Evolutionary conservation across 2,888 invertebrate genomes (phyloP).

Genomic region (Mesorhabditis sp.): DNA sequence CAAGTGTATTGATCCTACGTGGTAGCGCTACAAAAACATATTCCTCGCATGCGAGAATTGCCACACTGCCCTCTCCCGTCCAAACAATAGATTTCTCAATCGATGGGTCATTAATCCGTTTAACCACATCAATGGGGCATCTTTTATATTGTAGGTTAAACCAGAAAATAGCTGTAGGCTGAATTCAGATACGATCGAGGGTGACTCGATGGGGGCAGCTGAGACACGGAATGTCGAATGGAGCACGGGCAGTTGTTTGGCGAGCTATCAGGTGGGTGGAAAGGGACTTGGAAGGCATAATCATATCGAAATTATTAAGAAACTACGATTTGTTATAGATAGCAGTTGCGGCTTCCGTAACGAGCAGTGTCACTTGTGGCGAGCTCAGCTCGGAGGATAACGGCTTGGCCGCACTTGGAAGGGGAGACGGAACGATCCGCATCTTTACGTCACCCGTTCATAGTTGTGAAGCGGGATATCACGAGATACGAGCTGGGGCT

Average conservation of each 20-base stretch:
- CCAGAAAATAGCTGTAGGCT: too few species aligned
- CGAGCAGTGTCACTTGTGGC: background rate
- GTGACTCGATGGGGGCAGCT: background rate
- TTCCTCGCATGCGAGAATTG: background rate
- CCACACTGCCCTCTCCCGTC: background rate
- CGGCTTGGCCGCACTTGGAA: slow-evolving; percentile 18
- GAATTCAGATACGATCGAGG: background rate
- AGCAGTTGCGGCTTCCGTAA: background rate
- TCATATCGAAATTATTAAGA: background rate
- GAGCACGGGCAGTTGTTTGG: background rate
- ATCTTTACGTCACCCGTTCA: slow-evolving; percentile 26
- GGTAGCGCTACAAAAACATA: background rate
- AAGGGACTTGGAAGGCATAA: background rate
- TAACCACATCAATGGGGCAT: background rate
- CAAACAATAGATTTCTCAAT: background rate
- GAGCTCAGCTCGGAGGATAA: background rate
- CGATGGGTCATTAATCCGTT: background rate
- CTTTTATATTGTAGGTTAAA: background rate
- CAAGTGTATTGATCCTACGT: background rate
- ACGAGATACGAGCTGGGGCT: background rate
- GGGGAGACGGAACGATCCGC: slow-evolving; percentile 29
- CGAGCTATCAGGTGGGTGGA: slow-evolving; percentile 1
- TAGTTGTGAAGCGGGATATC: slow-evolving; percentile 10
- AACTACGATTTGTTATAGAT: background rate
- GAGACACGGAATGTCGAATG: background rate